Evolutionary conservation across 2,113 vertebrate genomes (phyloP).

Genomic region (Eira barbara): DNA sequence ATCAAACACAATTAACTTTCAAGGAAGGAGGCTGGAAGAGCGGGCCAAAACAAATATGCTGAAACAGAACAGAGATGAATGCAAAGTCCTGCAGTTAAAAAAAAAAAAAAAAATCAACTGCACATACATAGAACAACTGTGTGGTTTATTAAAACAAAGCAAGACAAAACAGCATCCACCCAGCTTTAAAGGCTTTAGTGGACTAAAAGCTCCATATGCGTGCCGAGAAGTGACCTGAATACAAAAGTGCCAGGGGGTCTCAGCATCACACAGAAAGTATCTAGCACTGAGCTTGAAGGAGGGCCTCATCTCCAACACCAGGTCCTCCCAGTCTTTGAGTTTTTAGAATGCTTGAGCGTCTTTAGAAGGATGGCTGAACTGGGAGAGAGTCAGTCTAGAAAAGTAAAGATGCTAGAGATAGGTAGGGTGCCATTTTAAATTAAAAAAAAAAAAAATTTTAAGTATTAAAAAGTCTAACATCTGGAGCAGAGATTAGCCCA

Average conservation of each 20-base stretch:
- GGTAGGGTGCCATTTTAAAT: neutral
- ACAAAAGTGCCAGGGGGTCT: neutral
- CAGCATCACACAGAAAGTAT: neutral
- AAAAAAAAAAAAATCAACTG: neutral
- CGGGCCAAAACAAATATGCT: slow-evolving; percentile 67
- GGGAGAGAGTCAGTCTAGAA: neutral
- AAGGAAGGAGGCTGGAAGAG: slow-evolving; percentile 68
- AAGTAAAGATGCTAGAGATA: neutral
- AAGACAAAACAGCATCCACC: neutral
- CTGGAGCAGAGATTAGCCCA: neutral
- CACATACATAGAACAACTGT: slow-evolving; percentile 19
- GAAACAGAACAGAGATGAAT: slow-evolving; percentile 54
- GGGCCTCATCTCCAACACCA: neutral
- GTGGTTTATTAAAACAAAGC: slow-evolving; percentile 54
- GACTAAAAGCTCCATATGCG: neutral
- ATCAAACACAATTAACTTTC: slow-evolving; percentile 77
- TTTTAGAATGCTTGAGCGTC: neutral
- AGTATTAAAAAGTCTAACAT: neutral
- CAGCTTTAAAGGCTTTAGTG: neutral
- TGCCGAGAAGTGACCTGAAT: neutral
- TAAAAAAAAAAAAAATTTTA: neutral
- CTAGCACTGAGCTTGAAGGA: neutral
- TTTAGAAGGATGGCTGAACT: neutral
- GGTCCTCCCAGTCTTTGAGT: neutral
- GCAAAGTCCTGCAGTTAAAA: slow-evolving; percentile 37